phyloP scores from a whole-genome alignment of 2,888 invertebrate genomes.

The Megastigmus dorsalis region DNA sequence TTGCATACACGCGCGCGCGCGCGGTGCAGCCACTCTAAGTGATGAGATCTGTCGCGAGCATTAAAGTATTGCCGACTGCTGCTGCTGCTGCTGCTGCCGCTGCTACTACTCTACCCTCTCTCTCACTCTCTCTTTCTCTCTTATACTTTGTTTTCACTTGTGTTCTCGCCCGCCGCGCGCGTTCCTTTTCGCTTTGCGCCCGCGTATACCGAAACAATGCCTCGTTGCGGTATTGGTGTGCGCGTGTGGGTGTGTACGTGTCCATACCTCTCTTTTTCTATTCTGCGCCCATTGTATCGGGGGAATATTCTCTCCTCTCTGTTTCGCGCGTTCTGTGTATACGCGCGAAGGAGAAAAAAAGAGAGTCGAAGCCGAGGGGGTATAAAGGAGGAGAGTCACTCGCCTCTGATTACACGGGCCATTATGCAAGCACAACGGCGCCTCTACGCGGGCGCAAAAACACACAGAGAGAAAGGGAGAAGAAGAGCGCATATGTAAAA shows the following conservation, averaged over 20 bases:
- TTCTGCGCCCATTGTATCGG: neutral
- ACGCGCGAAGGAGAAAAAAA: neutral
- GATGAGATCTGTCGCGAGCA: conserved; percentile 70
- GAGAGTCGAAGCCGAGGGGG: neutral
- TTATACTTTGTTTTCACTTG: conserved; percentile 16
- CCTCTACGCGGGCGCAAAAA: conserved; percentile 53
- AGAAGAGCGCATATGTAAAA: neutral
- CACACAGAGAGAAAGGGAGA: too few relatives aligned
- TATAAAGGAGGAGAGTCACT: conserved; percentile 65
- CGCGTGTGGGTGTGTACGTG: too few relatives aligned
- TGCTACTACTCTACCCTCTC: conserved; percentile 31
- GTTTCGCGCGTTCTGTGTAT: too few relatives aligned
- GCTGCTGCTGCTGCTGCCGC: conserved; percentile 55
- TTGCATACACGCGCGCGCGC: neutral
- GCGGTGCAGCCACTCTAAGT: conserved; percentile 67
- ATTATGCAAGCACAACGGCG: conserved; percentile 73
- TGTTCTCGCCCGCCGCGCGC: conserved; percentile 9
- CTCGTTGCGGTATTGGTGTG: too few relatives aligned
- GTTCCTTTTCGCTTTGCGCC: too few relatives aligned
- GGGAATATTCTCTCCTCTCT: too few relatives aligned
- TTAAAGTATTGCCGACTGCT: conserved; percentile 67
- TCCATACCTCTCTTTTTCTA: too few relatives aligned
- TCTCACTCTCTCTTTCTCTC: neutral
- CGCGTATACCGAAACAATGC: too few relatives aligned
- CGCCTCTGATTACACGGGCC: conserved; percentile 73